Percentiles rank a stretch among this genome's conserved stretches.
Evolutionary conservation across 2,113 vertebrate genomes (phyloP).

Genomic region (Sula dactylatra): DNA sequence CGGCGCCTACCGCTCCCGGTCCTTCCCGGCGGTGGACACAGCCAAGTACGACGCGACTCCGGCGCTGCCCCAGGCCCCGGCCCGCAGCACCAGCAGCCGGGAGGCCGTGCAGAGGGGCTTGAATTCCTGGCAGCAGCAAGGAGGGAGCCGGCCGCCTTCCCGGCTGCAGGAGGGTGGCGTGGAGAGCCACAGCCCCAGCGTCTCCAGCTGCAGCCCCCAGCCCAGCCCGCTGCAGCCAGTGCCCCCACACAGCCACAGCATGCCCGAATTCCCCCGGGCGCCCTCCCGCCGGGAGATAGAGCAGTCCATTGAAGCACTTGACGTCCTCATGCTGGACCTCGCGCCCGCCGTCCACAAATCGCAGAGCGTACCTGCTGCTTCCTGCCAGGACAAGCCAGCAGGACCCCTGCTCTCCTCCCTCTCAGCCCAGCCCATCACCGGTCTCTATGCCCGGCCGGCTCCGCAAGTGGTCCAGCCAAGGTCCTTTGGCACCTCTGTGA

Average conservation of each 20-base stretch:
- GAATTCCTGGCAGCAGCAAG: constrained; percentile 91
- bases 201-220: constrained; percentile 62
- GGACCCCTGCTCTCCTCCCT: constrained; percentile 80
- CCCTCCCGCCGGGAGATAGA: constrained; percentile 93
- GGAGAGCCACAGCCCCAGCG: constrained; percentile 60
- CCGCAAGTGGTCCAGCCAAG: constrained; percentile 69
- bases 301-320: constrained; percentile 93
- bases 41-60: background rate
- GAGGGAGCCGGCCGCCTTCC: constrained; percentile 72
- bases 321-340: constrained; percentile 93
- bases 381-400: constrained; percentile 34
- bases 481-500: constrained; percentile 33
- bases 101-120: constrained; percentile 95
- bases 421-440: constrained; percentile 75
- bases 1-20: constrained; percentile 82
- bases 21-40: constrained; percentile 76
- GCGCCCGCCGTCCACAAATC: constrained; percentile 84
- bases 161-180: constrained; percentile 62
- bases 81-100: constrained; percentile 90
- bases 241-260: constrained; percentile 79
- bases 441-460: constrained; percentile 67
- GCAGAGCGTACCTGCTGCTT: constrained; percentile 80
- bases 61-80: constrained; percentile 80
- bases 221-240: constrained; percentile 65
- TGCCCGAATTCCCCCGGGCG: constrained; percentile 86